A percentile compares a stretch with the other conserved stretches of the same genome.
These are phyloP conservation scores for Neomonachus schauinslandi DNA, from an alignment of 2,113 vertebrate species.

Conservation along the genomic window DNA sequence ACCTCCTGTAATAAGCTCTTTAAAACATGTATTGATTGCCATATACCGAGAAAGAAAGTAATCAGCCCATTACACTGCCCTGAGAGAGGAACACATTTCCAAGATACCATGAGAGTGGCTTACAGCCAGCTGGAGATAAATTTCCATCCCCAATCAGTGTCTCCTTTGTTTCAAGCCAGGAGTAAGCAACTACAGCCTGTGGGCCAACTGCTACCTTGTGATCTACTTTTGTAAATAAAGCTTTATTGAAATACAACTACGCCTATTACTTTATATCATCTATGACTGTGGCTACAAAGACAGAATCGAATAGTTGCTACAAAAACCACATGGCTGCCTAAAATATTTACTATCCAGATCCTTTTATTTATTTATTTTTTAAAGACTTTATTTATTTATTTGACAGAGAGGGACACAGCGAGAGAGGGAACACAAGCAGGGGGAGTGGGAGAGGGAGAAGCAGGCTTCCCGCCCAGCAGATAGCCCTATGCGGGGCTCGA, in stretches of 20 bases:
- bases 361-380: neutral
- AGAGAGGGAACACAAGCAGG: too few relatives aligned
- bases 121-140: neutral
- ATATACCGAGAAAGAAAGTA: neutral
- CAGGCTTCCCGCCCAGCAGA: too few relatives aligned
- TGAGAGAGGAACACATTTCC: slow-evolving; percentile 20
- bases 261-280: neutral
- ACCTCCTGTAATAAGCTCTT: neutral
- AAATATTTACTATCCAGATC: neutral
- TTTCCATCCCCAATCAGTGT: neutral
- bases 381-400: too few relatives aligned
- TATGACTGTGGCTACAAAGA: neutral
- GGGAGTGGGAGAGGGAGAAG: too few relatives aligned
- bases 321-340: neutral
- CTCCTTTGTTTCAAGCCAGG: neutral
- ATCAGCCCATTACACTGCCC: neutral
- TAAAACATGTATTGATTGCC: slow-evolving; percentile 1
- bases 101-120: neutral
- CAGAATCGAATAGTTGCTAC: neutral
- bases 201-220: neutral
- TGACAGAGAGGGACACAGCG: too few relatives aligned
- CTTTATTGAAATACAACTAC: slow-evolving; percentile 23
- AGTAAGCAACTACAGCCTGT: neutral
- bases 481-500: too few relatives aligned
- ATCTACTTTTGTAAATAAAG: slow-evolving; percentile 52